Evolutionary conservation across 2,113 vertebrate species (phyloP).

Genomic region (Sceloporus tristichus): DNA sequence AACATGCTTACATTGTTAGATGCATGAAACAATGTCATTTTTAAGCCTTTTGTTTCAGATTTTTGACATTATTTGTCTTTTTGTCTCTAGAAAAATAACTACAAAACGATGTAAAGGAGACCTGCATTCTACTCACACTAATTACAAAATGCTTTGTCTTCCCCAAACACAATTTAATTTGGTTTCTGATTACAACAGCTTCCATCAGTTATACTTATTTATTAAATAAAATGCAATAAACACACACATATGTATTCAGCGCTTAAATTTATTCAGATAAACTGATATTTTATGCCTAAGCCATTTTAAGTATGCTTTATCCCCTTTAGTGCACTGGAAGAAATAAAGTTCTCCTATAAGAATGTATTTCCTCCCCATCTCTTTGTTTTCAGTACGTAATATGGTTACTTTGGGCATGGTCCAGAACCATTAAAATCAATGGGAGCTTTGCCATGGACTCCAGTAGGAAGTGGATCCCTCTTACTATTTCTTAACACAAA

Average conservation of each 20-base stretch:
- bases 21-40: background rate
- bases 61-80: background rate
- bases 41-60: background rate
- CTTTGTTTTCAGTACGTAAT: background rate
- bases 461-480: background rate
- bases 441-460: background rate
- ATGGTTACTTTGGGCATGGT: conserved; percentile 20
- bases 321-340: background rate
- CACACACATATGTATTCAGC: background rate
- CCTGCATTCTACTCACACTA: background rate
- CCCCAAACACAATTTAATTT: background rate
- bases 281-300: background rate
- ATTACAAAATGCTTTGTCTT: background rate
- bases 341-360: conserved; percentile 9
- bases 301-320: background rate
- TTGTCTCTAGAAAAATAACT: background rate
- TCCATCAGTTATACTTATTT: conserved; percentile 29
- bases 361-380: background rate
- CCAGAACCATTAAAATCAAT: background rate
- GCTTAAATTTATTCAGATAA: background rate
- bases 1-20: background rate
- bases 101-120: background rate
- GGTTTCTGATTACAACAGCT: background rate
- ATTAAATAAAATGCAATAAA: background rate
- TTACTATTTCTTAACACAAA: conserved; percentile 6